Evolutionary conservation across 2,797 vertebrate genomes (phyloP).

Genomic region (Siniperca scherzeri): DNA sequence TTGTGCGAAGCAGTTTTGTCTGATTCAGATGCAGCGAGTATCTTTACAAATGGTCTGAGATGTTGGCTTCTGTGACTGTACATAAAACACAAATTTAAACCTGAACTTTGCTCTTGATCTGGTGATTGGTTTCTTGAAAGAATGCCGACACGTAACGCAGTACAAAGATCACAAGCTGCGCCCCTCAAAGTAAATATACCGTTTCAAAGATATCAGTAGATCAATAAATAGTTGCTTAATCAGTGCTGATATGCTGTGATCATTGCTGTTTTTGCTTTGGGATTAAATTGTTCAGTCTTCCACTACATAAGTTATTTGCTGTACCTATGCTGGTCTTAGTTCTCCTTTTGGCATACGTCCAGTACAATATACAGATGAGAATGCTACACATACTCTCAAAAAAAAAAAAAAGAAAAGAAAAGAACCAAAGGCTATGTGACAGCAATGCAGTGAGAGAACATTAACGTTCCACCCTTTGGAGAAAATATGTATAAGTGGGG

Average conservation of each 20-base stretch:
- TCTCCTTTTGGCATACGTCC: background rate
- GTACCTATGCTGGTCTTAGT: background rate
- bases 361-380: background rate
- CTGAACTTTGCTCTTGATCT: background rate
- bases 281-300: background rate
- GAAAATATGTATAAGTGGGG: background rate
- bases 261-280: background rate
- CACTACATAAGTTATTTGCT: background rate
- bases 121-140: conserved; percentile 10
- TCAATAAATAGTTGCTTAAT: background rate
- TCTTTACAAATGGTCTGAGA: background rate
- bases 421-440: background rate
- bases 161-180: conserved; percentile 33
- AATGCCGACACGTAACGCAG: background rate
- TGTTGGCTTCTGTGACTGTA: background rate
- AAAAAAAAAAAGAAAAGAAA: background rate
- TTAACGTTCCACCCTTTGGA: background rate
- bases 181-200: background rate
- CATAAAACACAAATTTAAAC: background rate
- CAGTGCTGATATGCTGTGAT: background rate
- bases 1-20: background rate
- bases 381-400: background rate
- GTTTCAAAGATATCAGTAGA: background rate
- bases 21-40: background rate
- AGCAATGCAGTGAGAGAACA: background rate